These are phyloP conservation scores for Syritta pipiens DNA, from an alignment of 2,888 invertebrate genomes.

Conservation along the genomic window DNA sequence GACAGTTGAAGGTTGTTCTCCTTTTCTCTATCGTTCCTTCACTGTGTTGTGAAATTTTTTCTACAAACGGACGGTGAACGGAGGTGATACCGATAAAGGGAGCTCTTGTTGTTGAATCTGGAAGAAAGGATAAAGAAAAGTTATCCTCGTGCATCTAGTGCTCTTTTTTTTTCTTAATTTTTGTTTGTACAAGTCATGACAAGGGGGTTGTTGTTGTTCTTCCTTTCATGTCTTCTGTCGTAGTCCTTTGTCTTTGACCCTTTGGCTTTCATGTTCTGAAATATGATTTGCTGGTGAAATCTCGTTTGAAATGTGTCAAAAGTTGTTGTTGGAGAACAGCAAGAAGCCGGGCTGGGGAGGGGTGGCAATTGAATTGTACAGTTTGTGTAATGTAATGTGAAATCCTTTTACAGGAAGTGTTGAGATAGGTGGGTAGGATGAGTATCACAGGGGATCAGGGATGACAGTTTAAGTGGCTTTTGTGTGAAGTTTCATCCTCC, in stretches of 20 bases:
- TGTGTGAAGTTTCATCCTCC: neutral
- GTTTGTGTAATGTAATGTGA: conserved; percentile 2
- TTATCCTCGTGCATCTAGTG: neutral
- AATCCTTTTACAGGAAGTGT: neutral
- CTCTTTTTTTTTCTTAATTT: neutral
- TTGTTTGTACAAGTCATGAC: neutral
- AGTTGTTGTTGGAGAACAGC: neutral
- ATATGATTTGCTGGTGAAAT: neutral
- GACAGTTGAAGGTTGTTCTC: conserved; percentile 19
- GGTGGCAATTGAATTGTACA: conserved; percentile 3
- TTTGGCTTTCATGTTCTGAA: neutral
- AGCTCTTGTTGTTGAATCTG: neutral
- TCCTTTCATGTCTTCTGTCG: neutral
- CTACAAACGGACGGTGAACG: no score
- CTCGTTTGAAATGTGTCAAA: conserved; percentile 18
- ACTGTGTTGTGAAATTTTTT: neutral
- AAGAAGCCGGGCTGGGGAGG: neutral
- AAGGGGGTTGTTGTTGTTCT: neutral
- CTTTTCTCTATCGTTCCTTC: neutral
- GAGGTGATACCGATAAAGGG: no score
- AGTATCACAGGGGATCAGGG: neutral
- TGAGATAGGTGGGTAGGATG: no score
- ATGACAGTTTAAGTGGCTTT: neutral
- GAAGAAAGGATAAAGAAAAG: neutral
- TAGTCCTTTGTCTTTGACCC: conserved; percentile 15